Evolutionary conservation across 2,888 invertebrate genomes (phyloP), one percentile per base, ranked within the genome.

Genomic region (Hirtodrosophila confusa): DNA sequence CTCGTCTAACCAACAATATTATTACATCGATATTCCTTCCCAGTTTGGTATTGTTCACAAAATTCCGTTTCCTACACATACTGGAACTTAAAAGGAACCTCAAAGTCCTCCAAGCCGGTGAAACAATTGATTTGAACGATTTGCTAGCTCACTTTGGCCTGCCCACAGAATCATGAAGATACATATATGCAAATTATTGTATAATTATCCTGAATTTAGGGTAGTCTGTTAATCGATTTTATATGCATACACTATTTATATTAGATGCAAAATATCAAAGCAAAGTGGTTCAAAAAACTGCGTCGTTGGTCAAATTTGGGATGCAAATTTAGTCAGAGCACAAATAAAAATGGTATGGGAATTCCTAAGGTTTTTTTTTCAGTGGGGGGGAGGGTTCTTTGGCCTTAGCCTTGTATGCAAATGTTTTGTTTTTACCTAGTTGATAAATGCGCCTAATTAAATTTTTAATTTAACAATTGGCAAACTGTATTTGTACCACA

Each of bases 401-500:
- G 74, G 66, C 69, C 69, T 58, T 62, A 50, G 55, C 50, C 41
- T 48, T 50, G 41, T 61, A 48, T 54, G 57, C 10, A 50, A 12
- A 44, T 67, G 33, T 35, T 39, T 51, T 53, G 39, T 9, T 39
- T 11, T 51, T 12, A 43, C 37, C 68, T 11, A 39, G 51, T 55
- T 65, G 66, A 69, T 44, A 62, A 69, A 74, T 69, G 55, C 48
- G 62, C n/a, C 45, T 23, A 55, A 69, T 73, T 66, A 58, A 74
- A 63, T 39, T 29, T 43, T 37, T 39, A 23, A 27, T 66, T 48
- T 31, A 6, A 31, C 31, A 31, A 31, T 31, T 24, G 23, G 45
- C n/a, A 48, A 48, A 48, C 23, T 53, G 35, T 53, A 17, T 36
- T 47, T 43, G 37, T 31, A 31, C 3, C 31, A 9, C 9, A 31